Evolutionary conservation across 2,797 vertebrate genomes (phyloP), one percentile per base, ranked within the genome.

Genomic region (Anisognathus igniventris): DNA sequence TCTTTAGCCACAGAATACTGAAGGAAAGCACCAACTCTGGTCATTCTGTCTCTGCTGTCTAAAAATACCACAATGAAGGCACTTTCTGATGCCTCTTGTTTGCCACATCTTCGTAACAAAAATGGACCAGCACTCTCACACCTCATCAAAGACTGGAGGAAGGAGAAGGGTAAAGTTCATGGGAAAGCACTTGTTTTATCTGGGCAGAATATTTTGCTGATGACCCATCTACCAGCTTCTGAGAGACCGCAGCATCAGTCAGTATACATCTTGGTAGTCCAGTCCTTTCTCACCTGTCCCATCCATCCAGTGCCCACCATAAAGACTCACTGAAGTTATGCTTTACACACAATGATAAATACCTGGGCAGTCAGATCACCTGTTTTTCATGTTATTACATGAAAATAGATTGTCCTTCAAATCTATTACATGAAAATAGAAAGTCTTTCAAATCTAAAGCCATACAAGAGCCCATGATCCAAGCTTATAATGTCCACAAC

Each of bases 101-200:
- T 58, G 50, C 8, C 17, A 42, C 12, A 33, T 16, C 53, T 75
- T 44, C 11, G 22, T 37, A 54, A 62, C 4, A 10, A 53, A 68
- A 67, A 74, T 0, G 4, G n/a, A 58, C 48, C 10, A 33, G 35
- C 47, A 33, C 37, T 35, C 14, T 66, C 42, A 31, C 0, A 1
- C 10, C 13, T 1, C 28, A 35, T 21, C 45, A 47, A 24, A n/a
- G 14, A 78, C 2, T 3, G 6, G 18, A 14, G 28, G 12, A 76
- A 86, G 35, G 2, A 83, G 33, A 74, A 70, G 48, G 10, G 12
- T 37, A 14, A 61, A 61, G 18, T 27, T 62, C 6, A 4, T 42
- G 6, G 12, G 22, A 75, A 83, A 67, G 53, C 14, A 58, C 25
- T 54, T 51, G 10, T 30, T 23, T 47, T 25, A 74, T 15, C 53